phyloP scores from a whole-genome alignment of 2,113 vertebrate species.

The Ariopsis seemanni region DNA sequence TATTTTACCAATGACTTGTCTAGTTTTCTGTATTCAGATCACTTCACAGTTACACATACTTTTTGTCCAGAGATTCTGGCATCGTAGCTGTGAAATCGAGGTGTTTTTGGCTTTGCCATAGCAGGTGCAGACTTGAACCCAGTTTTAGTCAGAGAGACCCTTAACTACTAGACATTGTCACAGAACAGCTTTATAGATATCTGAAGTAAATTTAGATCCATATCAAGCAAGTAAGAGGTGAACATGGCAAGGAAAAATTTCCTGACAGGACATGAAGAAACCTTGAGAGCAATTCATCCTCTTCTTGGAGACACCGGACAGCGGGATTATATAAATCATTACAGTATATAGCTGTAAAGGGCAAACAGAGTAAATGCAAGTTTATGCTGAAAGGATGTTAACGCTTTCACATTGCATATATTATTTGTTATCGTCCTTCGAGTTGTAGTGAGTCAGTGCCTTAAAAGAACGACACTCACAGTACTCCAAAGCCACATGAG shows the following conservation, averaged over 20 bases:
- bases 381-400: not conserved
- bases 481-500: conserved; percentile 28
- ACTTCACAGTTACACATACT: not conserved
- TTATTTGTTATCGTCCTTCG: conserved; percentile 8
- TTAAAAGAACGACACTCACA: conserved; percentile 5
- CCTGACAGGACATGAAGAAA: not conserved
- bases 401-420: not conserved
- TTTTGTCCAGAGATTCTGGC: not conserved
- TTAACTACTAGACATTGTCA: not conserved
- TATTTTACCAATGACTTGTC: not conserved
- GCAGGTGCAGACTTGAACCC: conserved; percentile 18
- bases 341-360: not conserved
- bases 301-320: not conserved
- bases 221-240: not conserved
- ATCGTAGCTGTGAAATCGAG: not conserved
- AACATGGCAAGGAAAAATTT: not conserved
- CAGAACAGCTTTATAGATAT: not conserved
- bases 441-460: not conserved
- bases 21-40: not conserved
- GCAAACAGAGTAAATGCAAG: not conserved
- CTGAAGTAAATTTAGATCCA: not conserved
- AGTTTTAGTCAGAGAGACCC: not conserved
- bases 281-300: not conserved
- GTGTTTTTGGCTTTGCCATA: conserved; percentile 24
- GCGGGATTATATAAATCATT: not conserved